Evolutionary conservation across 2,888 invertebrate species (phyloP).

Genomic region (Kuschelorhynchus macadamiae): DNA sequence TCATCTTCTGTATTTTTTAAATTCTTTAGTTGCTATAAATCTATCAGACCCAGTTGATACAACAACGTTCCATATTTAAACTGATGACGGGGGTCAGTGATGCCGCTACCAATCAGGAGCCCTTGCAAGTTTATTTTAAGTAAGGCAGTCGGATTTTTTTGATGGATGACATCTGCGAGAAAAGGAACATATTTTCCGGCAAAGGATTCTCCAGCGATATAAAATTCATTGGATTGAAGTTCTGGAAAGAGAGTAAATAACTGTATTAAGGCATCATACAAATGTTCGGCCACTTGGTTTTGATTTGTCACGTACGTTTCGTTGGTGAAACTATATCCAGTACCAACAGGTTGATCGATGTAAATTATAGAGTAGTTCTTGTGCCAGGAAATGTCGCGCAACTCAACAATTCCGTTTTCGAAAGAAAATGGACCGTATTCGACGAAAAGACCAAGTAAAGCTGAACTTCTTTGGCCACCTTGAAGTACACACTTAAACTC

Average conservation of each 20-base stretch:
- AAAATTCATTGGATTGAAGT: slow-evolving; percentile 80
- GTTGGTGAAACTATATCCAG: slow-evolving; percentile 93
- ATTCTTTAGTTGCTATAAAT: too few relatives aligned
- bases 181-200: slow-evolving; percentile 86
- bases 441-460: too few relatives aligned
- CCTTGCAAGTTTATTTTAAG: too few relatives aligned
- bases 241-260: slow-evolving; percentile 87
- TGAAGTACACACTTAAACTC: too few relatives aligned
- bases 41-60: too few relatives aligned
- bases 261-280: slow-evolving; percentile 82
- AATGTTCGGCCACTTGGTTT: slow-evolving; percentile 83
- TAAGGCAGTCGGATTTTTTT: slow-evolving; percentile 74
- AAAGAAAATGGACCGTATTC: too few relatives aligned
- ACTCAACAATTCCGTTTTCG: slow-evolving; percentile 44
- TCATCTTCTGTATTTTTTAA: too few relatives aligned
- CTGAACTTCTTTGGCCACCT: too few relatives aligned
- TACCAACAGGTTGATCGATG: slow-evolving; percentile 90
- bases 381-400: slow-evolving; percentile 84
- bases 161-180: slow-evolving; percentile 77
- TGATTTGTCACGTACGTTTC: slow-evolving; percentile 82
- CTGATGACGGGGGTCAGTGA: too few relatives aligned
- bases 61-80: too few relatives aligned
- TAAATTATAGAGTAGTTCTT: slow-evolving; percentile 85
- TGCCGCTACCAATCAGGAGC: too few relatives aligned
- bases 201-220: slow-evolving; percentile 90